A percentile compares a stretch with the other conserved stretches of the same genome.
Conservation (phyloP, 2,888 invertebrate species). For the Liodrosophila aerea region DNA sequence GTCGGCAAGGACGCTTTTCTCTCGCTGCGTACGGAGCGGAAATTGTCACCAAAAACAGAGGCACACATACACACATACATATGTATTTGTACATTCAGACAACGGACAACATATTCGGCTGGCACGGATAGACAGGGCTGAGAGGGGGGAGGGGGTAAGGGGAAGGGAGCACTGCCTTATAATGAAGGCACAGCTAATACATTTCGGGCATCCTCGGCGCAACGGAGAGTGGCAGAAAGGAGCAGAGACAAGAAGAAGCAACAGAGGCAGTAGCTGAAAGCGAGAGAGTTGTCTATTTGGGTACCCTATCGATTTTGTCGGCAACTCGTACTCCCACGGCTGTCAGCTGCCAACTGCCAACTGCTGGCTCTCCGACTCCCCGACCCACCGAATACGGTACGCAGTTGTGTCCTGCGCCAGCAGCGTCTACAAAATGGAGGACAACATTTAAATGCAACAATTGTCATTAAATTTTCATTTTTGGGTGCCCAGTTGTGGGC, state of each 20-base stretch:
- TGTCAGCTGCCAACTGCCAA: background rate
- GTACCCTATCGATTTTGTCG: conserved; percentile 68
- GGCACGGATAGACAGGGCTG: background rate
- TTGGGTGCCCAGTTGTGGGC: background rate
- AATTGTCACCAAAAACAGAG: conserved; percentile 54
- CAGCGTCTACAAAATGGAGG: conserved; percentile 57
- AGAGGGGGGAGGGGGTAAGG: background rate
- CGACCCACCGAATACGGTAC: conserved; percentile 14
- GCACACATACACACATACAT: background rate
- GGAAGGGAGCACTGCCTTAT: conserved; percentile 38
- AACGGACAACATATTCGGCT: conserved; percentile 52
- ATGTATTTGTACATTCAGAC: conserved; percentile 22
- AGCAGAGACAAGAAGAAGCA: conserved; percentile 13
- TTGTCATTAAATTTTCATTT: conserved; percentile 66
- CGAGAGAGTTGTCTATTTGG: conserved; percentile 70
- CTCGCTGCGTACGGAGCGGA: conserved; percentile 38
- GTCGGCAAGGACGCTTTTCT: conserved; percentile 56
- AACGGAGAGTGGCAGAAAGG: background rate
- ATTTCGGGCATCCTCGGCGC: conserved; percentile 51
- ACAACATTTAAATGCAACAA: conserved; percentile 76
- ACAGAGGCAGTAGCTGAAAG: conserved; percentile 9
- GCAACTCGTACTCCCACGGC: conserved; percentile 15
- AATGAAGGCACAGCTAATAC: conserved; percentile 71
- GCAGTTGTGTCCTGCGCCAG: too few relatives aligned
- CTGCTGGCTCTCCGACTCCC: background rate